These are phyloP conservation scores for Amphiprion percula DNA, from an alignment of 2,113 vertebrate genomes.

Conservation along the genomic window DNA sequence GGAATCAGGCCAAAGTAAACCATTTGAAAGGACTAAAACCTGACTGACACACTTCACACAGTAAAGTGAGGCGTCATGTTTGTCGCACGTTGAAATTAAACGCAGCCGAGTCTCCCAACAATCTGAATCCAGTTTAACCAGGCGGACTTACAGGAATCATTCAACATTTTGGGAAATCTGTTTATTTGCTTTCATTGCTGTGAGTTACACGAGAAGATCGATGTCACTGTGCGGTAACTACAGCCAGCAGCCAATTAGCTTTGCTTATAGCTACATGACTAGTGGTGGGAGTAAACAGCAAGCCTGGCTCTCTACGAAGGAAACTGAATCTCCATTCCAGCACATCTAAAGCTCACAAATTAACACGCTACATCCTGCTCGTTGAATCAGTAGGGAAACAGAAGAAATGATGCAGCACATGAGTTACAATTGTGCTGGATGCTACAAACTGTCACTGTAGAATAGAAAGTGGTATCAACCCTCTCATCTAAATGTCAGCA, in stretches of 20 bases:
- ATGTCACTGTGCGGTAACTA: neutral
- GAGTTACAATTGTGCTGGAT: too few relatives aligned
- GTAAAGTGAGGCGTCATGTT: slow-evolving; percentile 20
- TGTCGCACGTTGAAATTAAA: slow-evolving; percentile 16
- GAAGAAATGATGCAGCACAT: too few relatives aligned
- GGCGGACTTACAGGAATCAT: neutral
- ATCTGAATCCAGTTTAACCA: slow-evolving; percentile 6
- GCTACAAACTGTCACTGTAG: too few relatives aligned
- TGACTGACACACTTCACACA: slow-evolving; percentile 19
- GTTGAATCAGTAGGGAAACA: too few relatives aligned
- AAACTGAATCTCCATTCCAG: neutral
- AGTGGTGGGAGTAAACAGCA: neutral
- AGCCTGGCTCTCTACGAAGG: neutral
- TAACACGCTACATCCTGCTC: too few relatives aligned
- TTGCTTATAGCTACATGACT: too few relatives aligned
- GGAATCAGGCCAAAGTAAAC: slow-evolving; percentile 38
- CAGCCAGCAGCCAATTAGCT: neutral
- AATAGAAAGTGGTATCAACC: neutral
- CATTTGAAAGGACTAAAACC: slow-evolving; percentile 13
- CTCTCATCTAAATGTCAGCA: neutral
- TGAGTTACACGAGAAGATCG: neutral
- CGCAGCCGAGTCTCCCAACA: neutral
- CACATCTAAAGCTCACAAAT: neutral
- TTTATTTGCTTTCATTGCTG: too few relatives aligned
- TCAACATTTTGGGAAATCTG: neutral